Evolutionary conservation across 2,113 vertebrate genomes (phyloP), one percentile per base, ranked within the genome.

Genomic region (Notarius quadriscutis): DNA sequence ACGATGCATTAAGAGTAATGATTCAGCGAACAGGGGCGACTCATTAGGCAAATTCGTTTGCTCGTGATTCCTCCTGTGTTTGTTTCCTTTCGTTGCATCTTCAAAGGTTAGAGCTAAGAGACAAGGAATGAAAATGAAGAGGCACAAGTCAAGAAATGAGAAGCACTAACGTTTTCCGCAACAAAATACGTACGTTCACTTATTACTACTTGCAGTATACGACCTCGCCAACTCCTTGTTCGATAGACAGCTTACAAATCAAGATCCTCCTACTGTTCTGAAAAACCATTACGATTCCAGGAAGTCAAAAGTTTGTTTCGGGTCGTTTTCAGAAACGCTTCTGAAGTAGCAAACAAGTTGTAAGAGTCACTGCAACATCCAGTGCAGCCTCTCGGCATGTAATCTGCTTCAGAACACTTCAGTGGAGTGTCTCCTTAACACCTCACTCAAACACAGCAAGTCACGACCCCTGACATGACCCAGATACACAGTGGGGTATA

Each of bases 381-480:
- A 63, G 30, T 48, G 34, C 18, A 77, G 50, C 71, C 71, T 87
- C 86, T 87, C 2, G 22, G 78, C 86, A 84, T 84, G 72, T 84
- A 57, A 84, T 84, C 72, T 18, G 27, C 27, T 77, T 84, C 15
- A 84, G 72, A 75, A 77, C 81, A 84, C 81, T 57, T 87, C 72
- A 84, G 22, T 67, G 48, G 71, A 83, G 81, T 65, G 57, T 83
- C 86, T 63, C 30, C 41, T 87, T 83, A 87, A 87, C 81, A 77
- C 20, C 81, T 65, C 48, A 83, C 15, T 86, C 75, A 60, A 79
- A 63, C 74, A 65, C 80, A 87, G 57, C 17, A 77, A 53, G 71
- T 34, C 81, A 34, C 27, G 86, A 87, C 81, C 86, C 80, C 69
- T 82, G 57, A 75, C 79, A 75, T 83, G 79, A 63, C 86, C 86